These are phyloP conservation scores for Trachops cirrhosus DNA, from an alignment of 2,797 vertebrate species.

Conservation along the genomic window DNA sequence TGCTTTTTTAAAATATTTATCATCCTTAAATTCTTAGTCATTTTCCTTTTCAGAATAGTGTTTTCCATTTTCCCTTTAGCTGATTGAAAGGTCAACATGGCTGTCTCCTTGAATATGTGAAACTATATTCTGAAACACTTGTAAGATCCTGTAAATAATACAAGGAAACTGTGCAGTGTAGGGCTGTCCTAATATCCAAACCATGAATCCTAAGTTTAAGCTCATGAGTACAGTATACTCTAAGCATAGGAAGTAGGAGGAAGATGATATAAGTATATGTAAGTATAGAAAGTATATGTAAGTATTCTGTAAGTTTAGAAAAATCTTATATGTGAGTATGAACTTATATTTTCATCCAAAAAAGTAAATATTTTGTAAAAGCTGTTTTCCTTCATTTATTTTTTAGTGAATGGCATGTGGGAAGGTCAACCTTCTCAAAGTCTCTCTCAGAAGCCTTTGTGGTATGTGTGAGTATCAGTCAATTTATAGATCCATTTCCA, in stretches of 20 bases:
- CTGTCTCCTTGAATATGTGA: neutral
- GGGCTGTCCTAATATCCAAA: neutral
- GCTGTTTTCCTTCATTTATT: slow-evolving; percentile 2
- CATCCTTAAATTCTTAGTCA: neutral
- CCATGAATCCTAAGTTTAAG: neutral
- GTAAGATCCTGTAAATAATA: neutral
- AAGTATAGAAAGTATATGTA: too few species aligned
- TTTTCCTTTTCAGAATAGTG: neutral
- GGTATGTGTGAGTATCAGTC: neutral
- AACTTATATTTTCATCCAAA: neutral
- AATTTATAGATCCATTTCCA: slow-evolving; percentile 42
- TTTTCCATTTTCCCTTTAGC: neutral
- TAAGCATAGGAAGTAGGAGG: neutral
- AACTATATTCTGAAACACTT: neutral
- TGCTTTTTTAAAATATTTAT: slow-evolving; percentile 35
- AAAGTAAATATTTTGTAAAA: slow-evolving; percentile 25
- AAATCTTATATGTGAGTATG: neutral
- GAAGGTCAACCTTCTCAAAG: neutral
- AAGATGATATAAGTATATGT: too few species aligned
- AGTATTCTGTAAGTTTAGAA: neutral
- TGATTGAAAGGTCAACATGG: neutral
- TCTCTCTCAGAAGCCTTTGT: slow-evolving; percentile 35
- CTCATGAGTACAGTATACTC: neutral
- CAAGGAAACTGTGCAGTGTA: neutral
- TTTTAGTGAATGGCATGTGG: neutral